Conservation (phyloP, 2,888 invertebrate genomes). For the Camponotus fellah region DNA sequence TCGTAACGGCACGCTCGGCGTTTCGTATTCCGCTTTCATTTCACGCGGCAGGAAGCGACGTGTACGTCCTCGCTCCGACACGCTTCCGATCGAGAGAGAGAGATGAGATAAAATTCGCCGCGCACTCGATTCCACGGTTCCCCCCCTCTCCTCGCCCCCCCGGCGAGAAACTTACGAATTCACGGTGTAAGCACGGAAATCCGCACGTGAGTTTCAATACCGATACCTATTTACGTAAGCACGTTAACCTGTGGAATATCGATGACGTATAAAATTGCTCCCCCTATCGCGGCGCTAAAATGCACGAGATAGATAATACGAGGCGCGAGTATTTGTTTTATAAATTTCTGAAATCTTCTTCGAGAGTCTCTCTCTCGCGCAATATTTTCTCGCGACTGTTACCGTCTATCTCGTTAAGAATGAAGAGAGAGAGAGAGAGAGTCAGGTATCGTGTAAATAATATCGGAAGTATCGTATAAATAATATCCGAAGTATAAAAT, state of each 20-base stretch:
- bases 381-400: not conserved
- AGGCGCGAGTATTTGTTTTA: not conserved
- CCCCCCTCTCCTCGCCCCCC: not conserved
- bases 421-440: no score
- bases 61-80: conserved; percentile 55
- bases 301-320: not conserved
- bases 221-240: conserved; percentile 51
- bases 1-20: conserved; percentile 63
- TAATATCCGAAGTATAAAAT: not conserved
- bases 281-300: not conserved
- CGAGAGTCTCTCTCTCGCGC: no score
- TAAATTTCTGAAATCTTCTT: not conserved
- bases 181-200: conserved; percentile 52
- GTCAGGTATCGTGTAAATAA: not conserved
- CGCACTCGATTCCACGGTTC: conserved; percentile 38
- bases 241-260: conserved; percentile 49
- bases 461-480: not conserved
- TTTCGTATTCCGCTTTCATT: conserved; percentile 70
- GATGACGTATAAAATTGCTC: conserved; percentile 20
- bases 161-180: conserved; percentile 42
- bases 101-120: conserved; percentile 50
- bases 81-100: conserved; percentile 61
- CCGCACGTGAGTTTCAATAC: conserved; percentile 53
- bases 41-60: conserved; percentile 61
- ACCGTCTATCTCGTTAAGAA: not conserved